Percentiles rank a stretch among this genome's conserved stretches.
These are phyloP conservation scores for Scalopus aquaticus DNA, from an alignment of 2,113 vertebrate genomes.

Conservation along the genomic window DNA sequence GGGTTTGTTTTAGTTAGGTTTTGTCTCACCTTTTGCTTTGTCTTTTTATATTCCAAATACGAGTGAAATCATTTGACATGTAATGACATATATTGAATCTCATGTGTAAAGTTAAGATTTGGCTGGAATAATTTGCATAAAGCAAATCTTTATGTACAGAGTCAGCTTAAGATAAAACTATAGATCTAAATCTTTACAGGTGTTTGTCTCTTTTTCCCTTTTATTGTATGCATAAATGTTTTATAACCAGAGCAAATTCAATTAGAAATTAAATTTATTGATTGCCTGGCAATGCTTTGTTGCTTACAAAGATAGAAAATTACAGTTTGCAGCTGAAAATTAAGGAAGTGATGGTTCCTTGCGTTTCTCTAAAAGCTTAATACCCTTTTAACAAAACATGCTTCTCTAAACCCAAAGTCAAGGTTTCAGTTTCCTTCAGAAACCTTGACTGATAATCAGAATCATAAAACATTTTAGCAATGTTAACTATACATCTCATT, in stretches of 20 bases:
- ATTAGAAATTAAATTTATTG: neutral
- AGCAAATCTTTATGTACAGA: neutral
- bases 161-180: neutral
- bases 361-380: neutral
- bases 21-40: neutral
- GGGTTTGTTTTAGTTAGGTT: no score
- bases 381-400: neutral
- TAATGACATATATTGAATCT: neutral
- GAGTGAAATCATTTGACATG: neutral
- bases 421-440: neutral
- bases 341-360: neutral
- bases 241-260: neutral
- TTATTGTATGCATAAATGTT: neutral
- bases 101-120: neutral
- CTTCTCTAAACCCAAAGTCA: neutral
- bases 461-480: neutral
- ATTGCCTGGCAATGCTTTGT: neutral
- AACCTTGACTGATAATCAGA: neutral
- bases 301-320: neutral
- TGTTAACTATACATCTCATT: neutral
- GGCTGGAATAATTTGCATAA: neutral
- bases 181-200: neutral
- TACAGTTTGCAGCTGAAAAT: neutral
- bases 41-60: no score
- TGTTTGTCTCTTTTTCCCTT: neutral